Base-by-base conservation (phyloP, 1,140 invertebrate genomes). In the Drosophila baimaii region DNA sequence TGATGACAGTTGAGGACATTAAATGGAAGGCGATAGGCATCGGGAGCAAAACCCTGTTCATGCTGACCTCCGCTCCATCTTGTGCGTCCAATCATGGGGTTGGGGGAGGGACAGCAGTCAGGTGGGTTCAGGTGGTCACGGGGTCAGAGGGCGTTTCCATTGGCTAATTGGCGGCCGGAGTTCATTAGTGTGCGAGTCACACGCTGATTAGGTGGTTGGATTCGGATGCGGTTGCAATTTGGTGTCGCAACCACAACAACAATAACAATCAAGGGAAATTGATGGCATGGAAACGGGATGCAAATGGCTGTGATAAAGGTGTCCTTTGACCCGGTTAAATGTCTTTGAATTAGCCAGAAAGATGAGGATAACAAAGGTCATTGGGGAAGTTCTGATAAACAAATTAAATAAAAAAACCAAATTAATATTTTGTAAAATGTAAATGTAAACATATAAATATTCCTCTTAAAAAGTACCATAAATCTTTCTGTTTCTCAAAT, bases 121-220 rank as follows among this genome's bases (percentile, higher is more conserved):
- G 17, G 17, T 19, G n/a, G 5, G 25, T 49, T 29, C n/a, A 3
- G 9, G 7, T 31, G 49, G 49, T 8, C 29, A 5, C 6, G 49
- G 52, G 21, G 47, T 39, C 33, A 29, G 47, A 43, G 54, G 70
- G 15, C 51, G 31, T 33, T 39, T 41, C n/a, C 46, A 21, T 57
- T 75, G 46, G 44, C 64, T 83, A 78, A 82, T 83, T 79, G 80
- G 47, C 58, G 71, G 71, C 37, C 43, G 47, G 59, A 80, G 66
- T 82, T 82, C 59, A 78, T 82, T 82, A 84, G 71, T 47, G 71
- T 37, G 71, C 55, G 61, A 75, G 55, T 68, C 55, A 33, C 55
- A 55, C 63, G 58, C 51, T 77, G 80, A 69, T 83, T 83, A 79
- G 81, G 55, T 59, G 73, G 43, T 41, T 51, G 44, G 37, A 76